Evolutionary conservation across 2,888 invertebrate species (phyloP), one percentile per base, ranked within the genome.

Genomic region (Rhopalosiphum nymphaeae): DNA sequence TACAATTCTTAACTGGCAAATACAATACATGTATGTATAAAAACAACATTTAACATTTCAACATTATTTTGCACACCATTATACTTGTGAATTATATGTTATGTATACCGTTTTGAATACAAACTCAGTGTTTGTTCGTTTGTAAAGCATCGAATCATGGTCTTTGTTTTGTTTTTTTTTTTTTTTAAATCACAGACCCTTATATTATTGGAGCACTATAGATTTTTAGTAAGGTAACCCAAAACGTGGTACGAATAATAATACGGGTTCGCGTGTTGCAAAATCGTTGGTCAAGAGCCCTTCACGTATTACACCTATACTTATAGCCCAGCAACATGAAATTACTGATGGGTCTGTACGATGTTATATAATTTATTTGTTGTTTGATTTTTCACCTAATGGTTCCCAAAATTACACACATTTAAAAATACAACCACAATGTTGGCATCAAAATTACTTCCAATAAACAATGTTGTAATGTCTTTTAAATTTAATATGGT

Each of bases 81-180:
- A 78, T 78, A 89, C 89, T 89, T 13, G 89, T 89, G 89, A 89
- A 89, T 89, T 89, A 89, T 89, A 21, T 57, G 42, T 29, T 44
- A 26, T 57, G 56, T 26, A n/a, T 42, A 11, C 89, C 42, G 89
- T 89, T 44, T 29, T 44, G 89, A 89, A 89, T 89, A 61, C 89
- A 29, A 89, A 57, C 26, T 44, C 42, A 9, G 44, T 29, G 57
- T 89, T 57, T 57, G 89, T 89, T 57, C 57, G 56, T 89, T 49
- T 86, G 46, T 49, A 86, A 86, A 86, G 46, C 86, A 46, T 86
- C 16, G 44, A 86, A 29, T 44, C 44, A n/a, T 46, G 78, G 78
- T 9, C 78, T 78, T 36, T 78, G 21, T 49, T 86, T 84, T 53
- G 53, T 53, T 46, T 16, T 29, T 25, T 85, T 85, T 44, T 86